Evolutionary conservation across 1,140 invertebrate genomes (phyloP), one percentile per base, ranked within the genome.

Genomic region (Drosophila dunni): DNA sequence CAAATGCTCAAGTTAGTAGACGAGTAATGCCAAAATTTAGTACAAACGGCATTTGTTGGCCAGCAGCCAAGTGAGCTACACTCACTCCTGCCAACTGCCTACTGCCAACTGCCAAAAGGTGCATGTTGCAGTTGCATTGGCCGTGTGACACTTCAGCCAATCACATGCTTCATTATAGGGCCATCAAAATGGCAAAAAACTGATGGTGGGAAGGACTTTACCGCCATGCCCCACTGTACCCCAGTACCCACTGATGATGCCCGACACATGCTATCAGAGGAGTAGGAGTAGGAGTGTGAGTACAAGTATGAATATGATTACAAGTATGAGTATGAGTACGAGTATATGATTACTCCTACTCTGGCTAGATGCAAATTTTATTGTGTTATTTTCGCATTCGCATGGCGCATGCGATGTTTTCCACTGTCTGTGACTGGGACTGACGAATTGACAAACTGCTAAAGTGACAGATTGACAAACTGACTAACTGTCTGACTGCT

Each of bases 111-210:
- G 17, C 17, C 17, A 20, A 20, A 15, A 6, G 9, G 60, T 68
- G 69, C 63, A 58, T 66, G 57, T 50, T 34, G 65, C 42, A 48
- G 34, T 56, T 42, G 65, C 44, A 29, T 56, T 60, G 75, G 60
- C 74, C 69, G 58, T 79, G 75, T 88, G 71, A 82, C 83, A 86
- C 82, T 86, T 86, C 83, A 86, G 67, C 63, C 75, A 86, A 86
- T 86, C 82, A 86, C 83, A 88, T 76, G 75, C 79, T 82, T 88
- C 82, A 82, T 86, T 86, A 86, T 82, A 88, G 78, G 71, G 64
- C 67, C 76, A 86, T 86, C 83, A 86, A 81, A 67, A n/a, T 29
- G 24, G 10, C 62, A 42, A 42, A n/a, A 9, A 15, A 48, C 40
- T 15, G 15, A 3, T 5, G 34, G 7, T n/a, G 11, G 7, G 24